Evolutionary conservation across 2,888 invertebrate species (phyloP), one percentile per base, ranked within the genome.

Genomic region (Monopis laevigella): DNA sequence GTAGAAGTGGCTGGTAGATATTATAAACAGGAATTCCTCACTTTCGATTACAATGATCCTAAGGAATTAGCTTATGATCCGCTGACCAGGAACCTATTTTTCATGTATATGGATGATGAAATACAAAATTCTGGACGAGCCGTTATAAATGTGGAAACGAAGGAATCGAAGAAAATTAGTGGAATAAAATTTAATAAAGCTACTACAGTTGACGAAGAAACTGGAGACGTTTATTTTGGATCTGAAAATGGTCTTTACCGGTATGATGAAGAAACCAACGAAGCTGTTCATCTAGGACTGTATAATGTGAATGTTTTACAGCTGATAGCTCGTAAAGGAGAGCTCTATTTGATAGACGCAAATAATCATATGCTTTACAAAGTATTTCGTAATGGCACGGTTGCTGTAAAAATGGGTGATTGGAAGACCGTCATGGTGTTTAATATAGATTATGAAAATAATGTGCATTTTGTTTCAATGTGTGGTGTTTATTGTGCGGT

Each of bases 71-170:
- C 71, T 0, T 78, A 75, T 46, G 78, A 78, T 44, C 74, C 75
- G 0, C 54, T 66, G 1, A 72, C 62, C 42, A 58, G 75, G 56
- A 74, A 71, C 36, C 52, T 78, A 2, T 77, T 59, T 44, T 78
- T 78, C 46, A 72, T 72, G 68, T 72, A 74, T 53, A 78, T 78
- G 77, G 77, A 78, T 16, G 69, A 71, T 32, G 42, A 45, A 2
- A 41, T 70, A 44, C 64, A 69, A 46, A 71, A 77, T 41, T 75
- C 78, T 1, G 70, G 75, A 40, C 53, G 78, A 17, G 77, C 71
- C 3, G 59, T 46, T 28, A 48, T 77, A 1, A 78, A 78, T 47
- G 49, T 71, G 1, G 50, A 70, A 2, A 74, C 73, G 1, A 77
- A 72, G 51, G 46, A 62, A 43, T 40, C 59, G 0, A 53, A 32